Evolutionary conservation across 2,888 invertebrate genomes (phyloP), one percentile per base, ranked within the genome.

Genomic region (Muschampia plurimacula): DNA sequence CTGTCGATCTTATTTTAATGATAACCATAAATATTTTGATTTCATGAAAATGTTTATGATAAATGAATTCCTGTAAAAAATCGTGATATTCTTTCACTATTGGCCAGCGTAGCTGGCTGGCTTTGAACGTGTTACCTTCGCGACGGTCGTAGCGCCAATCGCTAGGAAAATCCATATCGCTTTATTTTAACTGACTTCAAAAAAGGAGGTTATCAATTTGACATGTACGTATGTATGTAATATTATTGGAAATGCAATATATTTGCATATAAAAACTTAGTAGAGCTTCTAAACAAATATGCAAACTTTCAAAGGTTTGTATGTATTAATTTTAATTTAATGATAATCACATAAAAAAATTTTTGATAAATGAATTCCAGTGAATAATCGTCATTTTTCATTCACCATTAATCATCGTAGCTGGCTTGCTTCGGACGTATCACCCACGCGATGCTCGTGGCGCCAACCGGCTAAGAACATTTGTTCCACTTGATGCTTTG

Each of bases 371-470:
- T 55, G 15, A 22, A 55, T 5, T 22, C 22, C 15, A 9, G 15
- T 55, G 52, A 55, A 55, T 55, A 22, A 55, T 55, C 9, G 52
- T 22, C 9, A 66, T 71, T 66, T 59, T 66, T 59, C 71, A 66
- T 66, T 59, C 39, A 67, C 52, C 63, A 72, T 72, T 72, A 72
- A 72, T 72, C 72, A 72, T 52, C 15, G 12, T 4, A 52, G 64
- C 64, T 57, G 57, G 55, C 44, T 65, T 46, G 70, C 66, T 49
- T 59, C 71, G 59, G 66, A 60, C 66, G 12, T 57, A 64, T 72
- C 66, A 62, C 72, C 72, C 72, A 72, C 72, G 72, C 72, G 59
- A 46, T n/a, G 41, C 22, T 71, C 12, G 65, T 28, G 57, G 57
- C 57, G 57, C 57, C 57, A 57, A 28, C 8, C 28, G 57, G 12